A percentile compares a stretch with the other conserved stretches of the same genome.
These are phyloP conservation scores for Apistogramma diplotaenia DNA, from an alignment of 2,113 vertebrate species.

Conservation along the genomic window DNA sequence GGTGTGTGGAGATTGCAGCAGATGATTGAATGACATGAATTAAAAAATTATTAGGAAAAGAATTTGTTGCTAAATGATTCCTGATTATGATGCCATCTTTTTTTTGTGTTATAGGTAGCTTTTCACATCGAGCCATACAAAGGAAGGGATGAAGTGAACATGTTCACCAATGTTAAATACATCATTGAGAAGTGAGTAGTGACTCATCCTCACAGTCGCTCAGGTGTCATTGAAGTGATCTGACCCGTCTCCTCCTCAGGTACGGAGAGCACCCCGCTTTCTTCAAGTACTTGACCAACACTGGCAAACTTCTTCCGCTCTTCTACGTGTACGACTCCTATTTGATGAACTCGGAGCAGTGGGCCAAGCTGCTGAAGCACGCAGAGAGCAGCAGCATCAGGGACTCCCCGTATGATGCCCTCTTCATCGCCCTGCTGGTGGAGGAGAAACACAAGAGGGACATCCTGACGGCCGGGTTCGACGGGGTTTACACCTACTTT, in stretches of 20 bases:
- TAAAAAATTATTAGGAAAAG: background rate
- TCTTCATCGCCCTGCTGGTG: slow-evolving; percentile 93
- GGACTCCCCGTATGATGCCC: slow-evolving; percentile 85
- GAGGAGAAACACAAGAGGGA: slow-evolving; percentile 91
- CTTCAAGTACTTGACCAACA: slow-evolving; percentile 86
- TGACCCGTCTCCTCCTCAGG: slow-evolving; percentile 67
- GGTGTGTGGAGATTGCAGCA: slow-evolving; percentile 70
- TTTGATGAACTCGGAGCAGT: slow-evolving; percentile 86
- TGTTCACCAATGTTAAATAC: slow-evolving; percentile 90
- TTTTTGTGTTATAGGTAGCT: slow-evolving; percentile 79
- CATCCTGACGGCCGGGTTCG: slow-evolving; percentile 89
- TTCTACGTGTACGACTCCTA: slow-evolving; percentile 99
- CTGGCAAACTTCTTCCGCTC: slow-evolving; percentile 85
- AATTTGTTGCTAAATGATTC: background rate
- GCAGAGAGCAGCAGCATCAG: slow-evolving; percentile 84
- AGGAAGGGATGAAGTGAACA: slow-evolving; percentile 88
- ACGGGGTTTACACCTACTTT: slow-evolving; percentile 97
- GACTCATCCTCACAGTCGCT: background rate
- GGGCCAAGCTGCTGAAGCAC: slow-evolving; percentile 87
- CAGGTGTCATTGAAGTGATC: background rate
- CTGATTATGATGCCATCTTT: background rate
- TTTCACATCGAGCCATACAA: slow-evolving; percentile 97
- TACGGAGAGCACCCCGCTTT: slow-evolving; percentile 94
- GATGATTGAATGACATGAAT: background rate
- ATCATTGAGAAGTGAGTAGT: slow-evolving; percentile 90